Evolutionary conservation across 1,140 invertebrate genomes (phyloP).

Genomic region (Drosophila ambigua): DNA sequence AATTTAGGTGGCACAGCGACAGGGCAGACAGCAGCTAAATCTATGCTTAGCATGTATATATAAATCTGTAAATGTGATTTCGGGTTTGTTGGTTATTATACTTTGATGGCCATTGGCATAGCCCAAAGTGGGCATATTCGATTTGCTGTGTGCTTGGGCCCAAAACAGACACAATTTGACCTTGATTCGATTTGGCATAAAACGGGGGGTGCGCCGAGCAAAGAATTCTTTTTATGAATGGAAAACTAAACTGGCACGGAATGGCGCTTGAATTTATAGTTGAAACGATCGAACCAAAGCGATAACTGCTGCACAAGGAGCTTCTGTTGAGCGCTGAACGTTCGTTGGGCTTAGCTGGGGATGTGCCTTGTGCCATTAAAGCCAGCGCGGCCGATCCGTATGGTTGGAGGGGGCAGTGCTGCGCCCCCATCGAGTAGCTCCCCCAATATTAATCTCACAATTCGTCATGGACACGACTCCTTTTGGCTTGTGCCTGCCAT

Average conservation of each 20-base stretch:
- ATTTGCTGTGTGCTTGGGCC: constrained; percentile 15
- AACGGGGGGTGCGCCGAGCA: too few relatives aligned
- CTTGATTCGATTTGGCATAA: constrained; percentile 42
- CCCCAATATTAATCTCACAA: constrained; percentile 40
- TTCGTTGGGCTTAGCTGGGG: too few relatives aligned
- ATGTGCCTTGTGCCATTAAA: not conserved
- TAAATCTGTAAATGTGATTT: constrained; percentile 39
- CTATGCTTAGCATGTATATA: not conserved
- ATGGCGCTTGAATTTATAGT: too few relatives aligned
- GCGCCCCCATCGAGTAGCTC: not conserved
- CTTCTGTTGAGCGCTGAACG: constrained; percentile 23
- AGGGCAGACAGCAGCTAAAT: constrained; percentile 9
- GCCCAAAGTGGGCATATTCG: constrained; percentile 38
- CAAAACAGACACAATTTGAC: constrained; percentile 16
- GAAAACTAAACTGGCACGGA: too few relatives aligned
- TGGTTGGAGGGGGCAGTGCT: not conserved
- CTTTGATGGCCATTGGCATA: constrained; percentile 47
- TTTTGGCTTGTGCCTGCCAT: not conserved
- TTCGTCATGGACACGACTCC: constrained; percentile 54
- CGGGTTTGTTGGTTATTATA: constrained; percentile 46
- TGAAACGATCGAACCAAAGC: constrained; percentile 5
- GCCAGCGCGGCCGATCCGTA: not conserved
- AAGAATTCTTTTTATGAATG: too few relatives aligned
- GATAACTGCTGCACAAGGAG: constrained; percentile 22
- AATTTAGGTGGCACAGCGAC: constrained; percentile 12